These are phyloP conservation scores for Hymenochirus boettgeri DNA, from an alignment of 2,113 vertebrate genomes.

Conservation along the genomic window DNA sequence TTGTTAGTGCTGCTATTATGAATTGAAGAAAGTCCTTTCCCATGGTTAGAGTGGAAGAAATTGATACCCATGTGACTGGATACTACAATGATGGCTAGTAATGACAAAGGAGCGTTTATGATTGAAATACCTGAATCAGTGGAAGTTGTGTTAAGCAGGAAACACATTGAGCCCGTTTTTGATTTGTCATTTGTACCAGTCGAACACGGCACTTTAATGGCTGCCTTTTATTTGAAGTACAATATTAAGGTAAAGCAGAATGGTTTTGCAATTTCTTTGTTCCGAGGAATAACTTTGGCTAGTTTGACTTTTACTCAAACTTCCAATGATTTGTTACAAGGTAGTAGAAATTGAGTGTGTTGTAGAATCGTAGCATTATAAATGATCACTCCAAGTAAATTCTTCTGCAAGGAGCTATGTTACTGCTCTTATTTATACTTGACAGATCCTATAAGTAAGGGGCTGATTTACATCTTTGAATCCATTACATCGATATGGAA, in stretches of 20 bases:
- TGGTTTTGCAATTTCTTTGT: constrained; percentile 59
- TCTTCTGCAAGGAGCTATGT: constrained; percentile 43
- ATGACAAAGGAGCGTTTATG: rapidly evolving
- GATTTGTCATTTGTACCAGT: constrained; percentile 45
- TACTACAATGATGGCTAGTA: constrained; percentile 50
- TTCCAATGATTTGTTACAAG: too few species aligned
- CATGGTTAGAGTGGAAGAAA: constrained; percentile 49
- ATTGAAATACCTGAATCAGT: constrained; percentile 39
- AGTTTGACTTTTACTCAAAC: constrained; percentile 42
- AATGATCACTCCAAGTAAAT: constrained; percentile 32
- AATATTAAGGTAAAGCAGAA: neutral
- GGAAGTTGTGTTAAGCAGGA: constrained; percentile 54
- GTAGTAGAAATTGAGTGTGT: too few species aligned
- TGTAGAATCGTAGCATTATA: too few species aligned
- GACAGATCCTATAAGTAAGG: too few species aligned
- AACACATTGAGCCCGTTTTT: constrained; percentile 35
- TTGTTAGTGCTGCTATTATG: constrained; percentile 52
- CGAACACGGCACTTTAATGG: constrained; percentile 39
- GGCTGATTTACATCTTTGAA: too few species aligned
- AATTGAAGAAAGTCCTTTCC: constrained; percentile 57
- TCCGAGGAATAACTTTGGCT: constrained; percentile 48
- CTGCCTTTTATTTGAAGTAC: constrained; percentile 53
- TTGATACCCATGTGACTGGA: constrained; percentile 46
- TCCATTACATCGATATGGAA: too few species aligned
- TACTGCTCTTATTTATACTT: too few species aligned